These are phyloP conservation scores for Hypercompe scribonia DNA, from an alignment of 2,888 invertebrate species.

Conservation along the genomic window DNA sequence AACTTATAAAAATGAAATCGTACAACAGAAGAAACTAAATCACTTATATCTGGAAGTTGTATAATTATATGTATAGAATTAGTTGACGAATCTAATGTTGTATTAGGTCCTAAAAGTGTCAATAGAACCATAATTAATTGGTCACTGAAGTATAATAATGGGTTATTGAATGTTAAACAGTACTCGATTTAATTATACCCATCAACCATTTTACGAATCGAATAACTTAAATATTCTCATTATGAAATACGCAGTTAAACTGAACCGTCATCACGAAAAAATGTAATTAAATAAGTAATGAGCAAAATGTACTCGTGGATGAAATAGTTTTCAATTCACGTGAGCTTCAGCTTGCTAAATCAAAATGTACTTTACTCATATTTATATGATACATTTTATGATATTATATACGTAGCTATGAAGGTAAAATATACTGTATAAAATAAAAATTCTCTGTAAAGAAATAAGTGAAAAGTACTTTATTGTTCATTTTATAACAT, in stretches of 20 bases:
- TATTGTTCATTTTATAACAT: not conserved
- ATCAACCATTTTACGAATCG: not conserved
- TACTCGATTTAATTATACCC: not conserved
- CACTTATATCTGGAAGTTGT: too few species aligned
- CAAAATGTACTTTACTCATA: slow-evolving; percentile 38
- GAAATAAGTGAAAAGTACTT: slow-evolving; percentile 8
- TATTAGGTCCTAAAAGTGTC: not conserved
- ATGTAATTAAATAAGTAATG: slow-evolving; percentile 4
- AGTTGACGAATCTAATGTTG: not conserved
- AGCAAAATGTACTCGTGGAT: slow-evolving; percentile 7
- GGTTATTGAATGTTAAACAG: not conserved
- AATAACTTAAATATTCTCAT: not conserved
- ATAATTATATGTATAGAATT: too few species aligned
- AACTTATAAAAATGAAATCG: not conserved
- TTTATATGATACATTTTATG: slow-evolving; percentile 43
- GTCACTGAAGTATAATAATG: not conserved
- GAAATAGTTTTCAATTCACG: not conserved
- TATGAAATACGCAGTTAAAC: slow-evolving; percentile 1
- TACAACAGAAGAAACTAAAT: not conserved
- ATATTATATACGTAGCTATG: slow-evolving; percentile 31
- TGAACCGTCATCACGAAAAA: slow-evolving; percentile 3
- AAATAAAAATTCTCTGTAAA: slow-evolving; percentile 11
- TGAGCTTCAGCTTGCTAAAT: slow-evolving; percentile 32
- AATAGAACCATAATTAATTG: not conserved
- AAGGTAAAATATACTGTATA: slow-evolving; percentile 23